These are phyloP conservation scores for Ophonus ardosiacus DNA, from an alignment of 2,888 invertebrate genomes.

Conservation along the genomic window DNA sequence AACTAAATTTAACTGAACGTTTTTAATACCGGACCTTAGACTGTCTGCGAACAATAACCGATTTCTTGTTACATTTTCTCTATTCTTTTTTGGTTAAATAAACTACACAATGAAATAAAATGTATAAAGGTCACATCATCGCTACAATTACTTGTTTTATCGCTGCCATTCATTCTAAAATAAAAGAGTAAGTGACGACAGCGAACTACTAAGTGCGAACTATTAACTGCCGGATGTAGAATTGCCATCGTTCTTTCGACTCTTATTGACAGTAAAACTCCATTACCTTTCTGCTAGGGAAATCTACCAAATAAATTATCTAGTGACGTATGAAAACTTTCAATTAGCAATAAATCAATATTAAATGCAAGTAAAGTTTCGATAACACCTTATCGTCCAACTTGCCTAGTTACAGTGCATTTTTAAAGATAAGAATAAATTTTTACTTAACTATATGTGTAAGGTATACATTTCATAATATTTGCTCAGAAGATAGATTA, in stretches of 20 bases:
- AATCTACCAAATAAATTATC: slow-evolving; percentile 32
- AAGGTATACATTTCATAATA: not conserved
- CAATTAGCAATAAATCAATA: slow-evolving; percentile 23
- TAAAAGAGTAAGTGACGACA: not conserved
- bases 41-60: too few relatives aligned
- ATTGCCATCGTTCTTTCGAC: slow-evolving; percentile 18
- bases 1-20: too few relatives aligned
- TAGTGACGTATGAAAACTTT: slow-evolving; percentile 25
- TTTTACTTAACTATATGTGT: not conserved
- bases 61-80: too few relatives aligned
- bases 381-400: not conserved
- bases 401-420: not conserved
- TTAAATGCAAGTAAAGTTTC: slow-evolving; percentile 17
- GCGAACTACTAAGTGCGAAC: slow-evolving; percentile 11
- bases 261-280: slow-evolving; percentile 26
- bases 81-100: too few relatives aligned
- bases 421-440: not conserved
- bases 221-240: slow-evolving; percentile 33
- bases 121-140: too few relatives aligned
- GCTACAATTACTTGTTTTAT: too few relatives aligned
- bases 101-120: too few relatives aligned
- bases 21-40: too few relatives aligned
- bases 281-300: slow-evolving; percentile 27
- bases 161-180: not conserved
- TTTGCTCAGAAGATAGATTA: too few relatives aligned